These are phyloP conservation scores for Oryzaephilus surinamensis DNA, from an alignment of 1,140 invertebrate genomes.

Conservation along the genomic window DNA sequence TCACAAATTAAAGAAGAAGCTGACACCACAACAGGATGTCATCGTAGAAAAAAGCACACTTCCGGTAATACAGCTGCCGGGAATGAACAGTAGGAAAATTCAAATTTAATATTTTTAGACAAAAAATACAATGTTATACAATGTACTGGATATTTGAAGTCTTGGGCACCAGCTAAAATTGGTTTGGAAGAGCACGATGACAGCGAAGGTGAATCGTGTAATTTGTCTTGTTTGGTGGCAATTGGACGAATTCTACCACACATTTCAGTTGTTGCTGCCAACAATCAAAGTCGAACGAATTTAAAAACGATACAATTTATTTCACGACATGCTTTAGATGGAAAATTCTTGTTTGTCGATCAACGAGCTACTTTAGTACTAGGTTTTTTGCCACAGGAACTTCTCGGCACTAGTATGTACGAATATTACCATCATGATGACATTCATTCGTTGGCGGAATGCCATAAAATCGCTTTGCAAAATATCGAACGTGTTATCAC, in stretches of 20 bases:
- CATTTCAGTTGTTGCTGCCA: slow-evolving; percentile 36
- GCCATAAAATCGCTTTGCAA: slow-evolving; percentile 71
- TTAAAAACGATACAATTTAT: slow-evolving; percentile 55
- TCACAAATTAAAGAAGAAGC: slow-evolving; percentile 63
- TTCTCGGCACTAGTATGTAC: slow-evolving; percentile 86
- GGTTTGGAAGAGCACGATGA: slow-evolving; percentile 55
- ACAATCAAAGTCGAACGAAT: slow-evolving; percentile 34
- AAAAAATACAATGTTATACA: slow-evolving; percentile 73
- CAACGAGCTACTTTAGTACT: slow-evolving; percentile 78
- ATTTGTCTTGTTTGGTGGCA: slow-evolving; percentile 76
- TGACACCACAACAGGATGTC: slow-evolving; percentile 50
- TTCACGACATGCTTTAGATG: slow-evolving; percentile 86
- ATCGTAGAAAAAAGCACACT: slow-evolving; percentile 51
- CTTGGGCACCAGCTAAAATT: slow-evolving; percentile 75
- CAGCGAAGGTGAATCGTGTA: slow-evolving; percentile 60
- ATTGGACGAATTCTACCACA: slow-evolving; percentile 61
- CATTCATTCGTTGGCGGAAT: slow-evolving; percentile 66
- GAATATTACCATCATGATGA: slow-evolving; percentile 86
- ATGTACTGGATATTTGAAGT: slow-evolving; percentile 86
- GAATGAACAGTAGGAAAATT: not conserved
- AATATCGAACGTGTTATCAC: slow-evolving; percentile 53
- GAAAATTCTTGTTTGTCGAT: slow-evolving; percentile 97
- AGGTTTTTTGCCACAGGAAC: slow-evolving; percentile 86
- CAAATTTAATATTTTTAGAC: slow-evolving; percentile 39
- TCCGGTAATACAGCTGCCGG: slow-evolving; percentile 38